Evolutionary conservation across 2,797 vertebrate species (phyloP).

Genomic region (Sebastes itinus): DNA sequence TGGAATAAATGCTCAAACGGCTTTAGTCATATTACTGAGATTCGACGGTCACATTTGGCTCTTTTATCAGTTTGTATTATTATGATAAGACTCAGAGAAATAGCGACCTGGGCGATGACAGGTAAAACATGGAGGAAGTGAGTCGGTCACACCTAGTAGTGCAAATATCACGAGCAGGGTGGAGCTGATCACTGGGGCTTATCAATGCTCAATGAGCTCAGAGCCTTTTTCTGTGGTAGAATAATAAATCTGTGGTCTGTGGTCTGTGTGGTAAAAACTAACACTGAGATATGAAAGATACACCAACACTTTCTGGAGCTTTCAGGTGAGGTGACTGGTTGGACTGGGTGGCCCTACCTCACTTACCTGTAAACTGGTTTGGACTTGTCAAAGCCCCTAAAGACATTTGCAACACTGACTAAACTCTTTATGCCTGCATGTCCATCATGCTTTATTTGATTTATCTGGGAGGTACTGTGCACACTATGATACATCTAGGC

Average conservation of each 20-base stretch:
- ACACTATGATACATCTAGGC: neutral
- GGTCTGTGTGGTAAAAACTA: neutral
- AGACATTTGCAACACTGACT: neutral
- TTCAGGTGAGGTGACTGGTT: neutral
- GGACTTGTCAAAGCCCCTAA: conserved; percentile 12
- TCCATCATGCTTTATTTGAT: neutral
- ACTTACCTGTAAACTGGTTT: conserved; percentile 31
- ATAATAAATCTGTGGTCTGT: neutral
- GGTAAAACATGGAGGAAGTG: conserved; percentile 47
- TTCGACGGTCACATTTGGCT: conserved; percentile 12
- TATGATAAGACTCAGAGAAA: conserved; percentile 55
- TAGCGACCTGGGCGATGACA: conserved; percentile 55
- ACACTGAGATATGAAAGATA: neutral
- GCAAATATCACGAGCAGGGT: conserved; percentile 29
- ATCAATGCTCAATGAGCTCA: conserved; percentile 6
- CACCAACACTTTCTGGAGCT: neutral
- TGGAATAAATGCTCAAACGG: neutral
- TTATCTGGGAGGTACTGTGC: neutral
- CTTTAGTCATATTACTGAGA: neutral
- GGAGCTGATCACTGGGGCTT: conserved; percentile 18
- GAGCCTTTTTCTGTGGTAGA: neutral
- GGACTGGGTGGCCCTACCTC: conserved; percentile 11
- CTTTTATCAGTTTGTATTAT: conserved; percentile 63
- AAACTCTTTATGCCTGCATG: neutral
- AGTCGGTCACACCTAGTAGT: conserved; percentile 51